Evolutionary conservation across 2,113 vertebrate species (phyloP), one percentile per base, ranked within the genome.

Genomic region (Zapus hudsonius): DNA sequence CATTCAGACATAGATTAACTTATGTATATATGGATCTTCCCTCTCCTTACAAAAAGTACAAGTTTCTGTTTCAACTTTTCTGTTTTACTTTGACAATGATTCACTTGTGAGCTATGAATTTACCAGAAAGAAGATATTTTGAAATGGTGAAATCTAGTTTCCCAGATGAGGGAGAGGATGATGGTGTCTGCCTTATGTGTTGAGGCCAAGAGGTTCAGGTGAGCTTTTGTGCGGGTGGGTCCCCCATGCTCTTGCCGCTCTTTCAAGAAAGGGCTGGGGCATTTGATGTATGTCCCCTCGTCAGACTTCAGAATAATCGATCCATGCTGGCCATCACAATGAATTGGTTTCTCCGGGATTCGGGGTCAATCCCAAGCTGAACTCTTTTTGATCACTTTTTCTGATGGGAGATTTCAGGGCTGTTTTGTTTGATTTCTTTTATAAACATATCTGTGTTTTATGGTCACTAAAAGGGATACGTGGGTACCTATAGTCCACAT

Each of bases 1-100:
- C 42, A n/a, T 67, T 92, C 74, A 42, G 83, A 90, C 40, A 10
- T 31, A n/a, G 55, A 84, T 80, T 79, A 87, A 73, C 25, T 69
- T 38, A 36, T 61, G 8, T 61, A 1, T 33, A 3, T 52, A 8
- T 29, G 16, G 40, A 25, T 42, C n/a, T 2, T 61, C 33, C 22
- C 82, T 72, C 87, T 90, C 93, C 94, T 97, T 91, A 89, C 57
- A 67, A 84, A 69, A 90, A 72, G 19, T 40, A 25, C 20, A 95
- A 69, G n/a, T 40, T 70, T 66, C 40, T 93, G 90, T 94, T 95
- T 95, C 95, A 94, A 94, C 97, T 95, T 98, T 94, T 95, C 69
- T 96, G 33, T 91, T 92, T 33, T 92, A 91, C 83, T 97, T 95
- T 27, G 38, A 73, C 95, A 91, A 90, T 5, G 19, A 52, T 89